A percentile compares a stretch with the other conserved stretches of the same genome.
These are phyloP conservation scores for Alouatta palliata DNA, from an alignment of 2,113 vertebrate species.

Conservation along the genomic window DNA sequence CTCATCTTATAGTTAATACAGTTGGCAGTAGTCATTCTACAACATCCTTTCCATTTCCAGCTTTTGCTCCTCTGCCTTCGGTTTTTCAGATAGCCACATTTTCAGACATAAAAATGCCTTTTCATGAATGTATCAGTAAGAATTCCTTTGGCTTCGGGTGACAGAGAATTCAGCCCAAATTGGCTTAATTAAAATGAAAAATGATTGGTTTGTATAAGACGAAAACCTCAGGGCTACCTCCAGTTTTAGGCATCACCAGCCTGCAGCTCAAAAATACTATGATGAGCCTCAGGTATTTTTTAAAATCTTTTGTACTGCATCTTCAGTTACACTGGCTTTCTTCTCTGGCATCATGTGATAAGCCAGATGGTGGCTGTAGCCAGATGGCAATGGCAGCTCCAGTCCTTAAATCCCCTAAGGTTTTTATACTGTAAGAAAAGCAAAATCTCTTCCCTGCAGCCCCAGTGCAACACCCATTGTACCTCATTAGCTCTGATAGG, in stretches of 20 bases:
- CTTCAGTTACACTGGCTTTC: background rate
- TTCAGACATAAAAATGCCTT: background rate
- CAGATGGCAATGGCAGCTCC: constrained; percentile 14
- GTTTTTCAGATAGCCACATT: background rate
- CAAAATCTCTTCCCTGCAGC: background rate
- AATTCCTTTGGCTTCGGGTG: constrained; percentile 2
- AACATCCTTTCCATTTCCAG: background rate
- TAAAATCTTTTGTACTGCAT: background rate
- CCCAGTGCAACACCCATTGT: background rate
- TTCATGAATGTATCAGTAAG: background rate
- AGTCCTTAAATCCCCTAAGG: background rate
- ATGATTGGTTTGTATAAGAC: background rate
- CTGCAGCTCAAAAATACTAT: background rate
- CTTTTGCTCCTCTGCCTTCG: background rate
- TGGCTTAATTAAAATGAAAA: constrained; percentile 18
- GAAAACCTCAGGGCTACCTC: background rate
- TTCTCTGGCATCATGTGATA: background rate
- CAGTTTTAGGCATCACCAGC: background rate
- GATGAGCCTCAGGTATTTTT: background rate
- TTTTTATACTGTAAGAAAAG: constrained; percentile 22
- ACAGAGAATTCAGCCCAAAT: background rate
- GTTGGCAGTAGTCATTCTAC: background rate
- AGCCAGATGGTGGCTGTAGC: constrained; percentile 20
- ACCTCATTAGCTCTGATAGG: background rate
- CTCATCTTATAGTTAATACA: background rate